Base-by-base conservation (phyloP, 2,888 invertebrate genomes). In the Lasioglossum vierecki region DNA sequence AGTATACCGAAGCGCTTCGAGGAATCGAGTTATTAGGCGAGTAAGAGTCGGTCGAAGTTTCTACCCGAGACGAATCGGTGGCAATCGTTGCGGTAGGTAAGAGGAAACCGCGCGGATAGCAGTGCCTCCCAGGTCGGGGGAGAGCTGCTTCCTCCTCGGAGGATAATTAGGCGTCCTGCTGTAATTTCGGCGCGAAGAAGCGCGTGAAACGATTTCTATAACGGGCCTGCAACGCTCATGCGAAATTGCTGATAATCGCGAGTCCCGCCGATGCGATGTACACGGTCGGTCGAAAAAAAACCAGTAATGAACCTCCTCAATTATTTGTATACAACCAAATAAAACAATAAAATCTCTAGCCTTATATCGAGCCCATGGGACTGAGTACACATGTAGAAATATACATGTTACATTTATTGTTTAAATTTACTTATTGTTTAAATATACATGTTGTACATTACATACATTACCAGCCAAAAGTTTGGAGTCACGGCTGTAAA, bases 91-190 rank as follows among this genome's bases (percentile, higher is more conserved):
- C 85, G 88, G 91, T 90, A 91, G 91, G 91, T 91, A 88, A 85
- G 76, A 86, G 82, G 80, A 68, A 80, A 26, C n/a, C 71, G 79
- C 79, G 76, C 80, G 68, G 41, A 68, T 68, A 68, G 68, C 75
- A 53, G 46, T 78, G 81, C 74, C 85, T 75, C 83, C 80, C 79
- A 76, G 68, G 53, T 26, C 53, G 68, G 71, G 57, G 60, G 72
- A 76, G 75, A 9, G 22, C 39, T 41, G 39, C 78, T 76, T 75
- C 81, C 76, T 80, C 53, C 71, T 57, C 77, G 74, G 80, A 70
- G 73, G 86, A 88, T 91, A 90, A 91, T 91, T 91, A 90, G 87
- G 78, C 86, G 79, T 80, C 84, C 88, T 79, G 79, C 84, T 84
- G 88, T 85, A 89, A 85, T 90, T 91, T 91, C 88, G 89, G 88